Base-by-base conservation (phyloP, 2,888 invertebrate genomes). In the Drosophila imparisetae region DNA sequence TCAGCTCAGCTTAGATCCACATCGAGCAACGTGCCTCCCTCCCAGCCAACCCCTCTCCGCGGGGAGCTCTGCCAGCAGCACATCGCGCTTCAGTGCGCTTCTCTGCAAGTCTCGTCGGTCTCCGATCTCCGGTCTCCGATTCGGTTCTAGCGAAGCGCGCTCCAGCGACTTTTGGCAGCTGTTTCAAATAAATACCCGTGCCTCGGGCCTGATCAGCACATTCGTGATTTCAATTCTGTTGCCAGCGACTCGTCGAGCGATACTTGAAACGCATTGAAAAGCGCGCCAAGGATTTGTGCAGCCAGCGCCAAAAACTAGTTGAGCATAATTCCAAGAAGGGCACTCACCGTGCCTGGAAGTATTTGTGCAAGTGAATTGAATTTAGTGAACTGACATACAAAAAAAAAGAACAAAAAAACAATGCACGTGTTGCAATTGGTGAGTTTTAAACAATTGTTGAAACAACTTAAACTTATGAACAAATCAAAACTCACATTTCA, bases 41-140 rank as follows among this genome's bases (percentile, higher is more conserved):
- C 59, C n/a, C 38, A 8, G 8, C 38, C 38, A 18, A 48, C 29
- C 7, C 30, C 24, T 52, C 50, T 42, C 24, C 29, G 29, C 55
- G 21, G 42, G 42, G 11, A 21, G 42, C 49, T 11, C 27, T 21
- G 21, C 53, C 13, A 45, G 55, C 64, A 52, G 54, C 66, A 78
- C 70, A 82, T 80, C 83, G 86, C 91, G 86, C 86, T 87, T 90
- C 90, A 90, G 86, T 87, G 86, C 81, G 72, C 69, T 72, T 66
- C 75, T 75, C 78, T 48, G 64, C 36, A 59, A 30, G 63, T 73
- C 32, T 34, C 21, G 45, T 45, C 15, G 45, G 45, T 18, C 40
- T 79, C 53, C 57, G 52, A 50, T 50, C 50, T 74, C 65, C 15
- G 45, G 24, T 24, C 53, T 79, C 53, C 57, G 52, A 50, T 52